phyloP scores from a whole-genome alignment of 2,113 vertebrate genomes.

The Oryzias javanicus region DNA sequence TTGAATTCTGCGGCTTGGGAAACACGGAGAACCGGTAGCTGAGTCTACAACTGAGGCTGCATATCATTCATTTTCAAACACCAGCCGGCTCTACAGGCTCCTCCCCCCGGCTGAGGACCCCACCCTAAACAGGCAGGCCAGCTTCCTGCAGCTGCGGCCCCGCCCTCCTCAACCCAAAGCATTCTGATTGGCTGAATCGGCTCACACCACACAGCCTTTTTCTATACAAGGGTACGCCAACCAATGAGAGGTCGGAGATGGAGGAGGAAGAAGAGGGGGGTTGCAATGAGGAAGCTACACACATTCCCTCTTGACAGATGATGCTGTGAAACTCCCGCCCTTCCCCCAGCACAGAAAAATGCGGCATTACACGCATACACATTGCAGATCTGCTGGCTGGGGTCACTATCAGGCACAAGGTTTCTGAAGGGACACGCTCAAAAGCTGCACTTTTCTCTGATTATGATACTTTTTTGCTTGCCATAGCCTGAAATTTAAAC shows the following conservation, averaged over 20 bases:
- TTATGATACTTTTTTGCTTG: too few species aligned
- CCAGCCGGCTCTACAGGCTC: constrained; percentile 42
- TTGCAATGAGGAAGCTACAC: neutral
- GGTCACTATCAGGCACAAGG: constrained; percentile 72
- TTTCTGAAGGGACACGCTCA: neutral
- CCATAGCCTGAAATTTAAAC: neutral
- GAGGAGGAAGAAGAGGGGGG: constrained; percentile 10
- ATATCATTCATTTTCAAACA: constrained; percentile 79
- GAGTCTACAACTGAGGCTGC: constrained; percentile 26
- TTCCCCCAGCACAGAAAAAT: constrained; percentile 17
- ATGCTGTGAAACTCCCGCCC: constrained; percentile 22
- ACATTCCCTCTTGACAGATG: constrained; percentile 21
- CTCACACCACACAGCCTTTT: constrained; percentile 82
- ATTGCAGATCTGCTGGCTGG: constrained; percentile 7
- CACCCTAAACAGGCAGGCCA: constrained; percentile 61
- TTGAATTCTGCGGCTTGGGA: neutral
- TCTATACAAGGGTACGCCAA: constrained; percentile 73
- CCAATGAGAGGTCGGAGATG: constrained; percentile 43
- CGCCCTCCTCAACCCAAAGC: constrained; percentile 25
- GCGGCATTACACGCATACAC: constrained; percentile 4
- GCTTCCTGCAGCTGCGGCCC: constrained; percentile 46
- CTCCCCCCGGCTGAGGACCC: constrained; percentile 56
- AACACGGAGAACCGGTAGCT: neutral
- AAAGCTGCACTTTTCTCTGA: constrained; percentile 43
- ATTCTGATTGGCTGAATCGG: constrained; percentile 67